These are phyloP conservation scores for Tarsius wallacei DNA, from an alignment of 2,797 vertebrate species.

Conservation along the genomic window DNA sequence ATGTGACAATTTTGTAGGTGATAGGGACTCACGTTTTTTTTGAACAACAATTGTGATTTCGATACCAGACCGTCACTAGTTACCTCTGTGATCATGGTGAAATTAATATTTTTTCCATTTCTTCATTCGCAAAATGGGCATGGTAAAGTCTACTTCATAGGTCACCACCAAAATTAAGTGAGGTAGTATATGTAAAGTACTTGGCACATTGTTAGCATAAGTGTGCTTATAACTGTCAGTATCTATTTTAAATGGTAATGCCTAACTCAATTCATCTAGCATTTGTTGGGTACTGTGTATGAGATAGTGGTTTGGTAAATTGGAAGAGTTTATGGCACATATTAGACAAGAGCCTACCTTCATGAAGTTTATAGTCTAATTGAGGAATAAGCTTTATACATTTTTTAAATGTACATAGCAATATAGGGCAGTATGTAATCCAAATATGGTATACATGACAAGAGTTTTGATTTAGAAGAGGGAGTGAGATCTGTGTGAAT, in stretches of 20 bases:
- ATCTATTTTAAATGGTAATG: background rate
- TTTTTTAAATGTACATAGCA: background rate
- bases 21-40: constrained; percentile 11
- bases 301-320: background rate
- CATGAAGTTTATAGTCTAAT: background rate
- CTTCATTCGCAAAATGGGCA: constrained; percentile 41
- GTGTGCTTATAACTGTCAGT: background rate
- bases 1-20: background rate
- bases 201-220: constrained; percentile 15
- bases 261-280: background rate
- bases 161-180: background rate
- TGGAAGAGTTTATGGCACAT: background rate
- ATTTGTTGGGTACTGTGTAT: background rate
- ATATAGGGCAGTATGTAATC: background rate
- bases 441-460: background rate
- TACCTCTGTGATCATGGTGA: constrained; percentile 19
- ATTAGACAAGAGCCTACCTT: constrained; percentile 45
- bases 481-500: background rate
- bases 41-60: background rate
- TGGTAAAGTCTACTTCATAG: background rate
- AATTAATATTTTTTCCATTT: constrained; percentile 55
- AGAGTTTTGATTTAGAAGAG: constrained; percentile 48
- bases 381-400: constrained; percentile 30
- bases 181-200: constrained; percentile 20
- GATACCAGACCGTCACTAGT: background rate